Evolutionary conservation across 53 echinoderm and acorn worm genomes (phyloP).

Genomic region (Henricia sp.): DNA sequence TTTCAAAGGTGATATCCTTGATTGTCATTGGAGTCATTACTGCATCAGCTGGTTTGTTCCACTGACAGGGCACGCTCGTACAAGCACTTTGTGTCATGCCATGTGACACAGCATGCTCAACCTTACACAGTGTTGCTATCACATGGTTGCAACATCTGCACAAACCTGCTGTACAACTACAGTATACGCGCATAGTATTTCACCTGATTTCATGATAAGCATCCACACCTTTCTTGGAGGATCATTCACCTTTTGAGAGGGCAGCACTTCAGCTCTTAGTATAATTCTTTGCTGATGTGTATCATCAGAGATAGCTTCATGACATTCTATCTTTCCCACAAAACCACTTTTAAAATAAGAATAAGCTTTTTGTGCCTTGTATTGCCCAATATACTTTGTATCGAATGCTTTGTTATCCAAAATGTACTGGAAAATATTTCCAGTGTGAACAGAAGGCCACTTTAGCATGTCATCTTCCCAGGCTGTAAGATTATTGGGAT

Average conservation of each 20-base stretch:
- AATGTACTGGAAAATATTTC: slow-evolving; percentile 5
- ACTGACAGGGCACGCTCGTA: slow-evolving; percentile 3
- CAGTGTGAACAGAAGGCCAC: not conserved
- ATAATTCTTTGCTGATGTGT: slow-evolving; percentile 14
- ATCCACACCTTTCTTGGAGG: slow-evolving; percentile 18
- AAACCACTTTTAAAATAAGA: slow-evolving; percentile 21
- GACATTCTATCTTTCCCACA: slow-evolving; percentile 11
- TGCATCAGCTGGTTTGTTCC: slow-evolving; percentile 8
- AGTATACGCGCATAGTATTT: slow-evolving; percentile 10
- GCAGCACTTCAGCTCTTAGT: slow-evolving; percentile 8
- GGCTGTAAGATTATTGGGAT: not conserved
- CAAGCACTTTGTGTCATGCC: slow-evolving; percentile 13
- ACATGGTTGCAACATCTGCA: slow-evolving; percentile 22
- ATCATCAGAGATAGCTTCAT: slow-evolving; percentile 11
- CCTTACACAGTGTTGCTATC: slow-evolving; percentile 7
- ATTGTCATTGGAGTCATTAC: slow-evolving; percentile 9
- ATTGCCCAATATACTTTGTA: slow-evolving; percentile 14
- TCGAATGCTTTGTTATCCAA: slow-evolving; percentile 17
- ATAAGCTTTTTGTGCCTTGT: slow-evolving; percentile 22
- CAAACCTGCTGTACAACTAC: slow-evolving; percentile 15
- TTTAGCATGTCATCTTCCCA: not conserved
- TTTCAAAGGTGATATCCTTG: slow-evolving; percentile 14
- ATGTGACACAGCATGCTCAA: slow-evolving; percentile 22
- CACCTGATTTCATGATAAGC: slow-evolving; percentile 14
- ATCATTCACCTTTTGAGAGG: not conserved